Base-by-base conservation (phyloP, 1,140 invertebrate species). In the Euglossa dilemma region DNA sequence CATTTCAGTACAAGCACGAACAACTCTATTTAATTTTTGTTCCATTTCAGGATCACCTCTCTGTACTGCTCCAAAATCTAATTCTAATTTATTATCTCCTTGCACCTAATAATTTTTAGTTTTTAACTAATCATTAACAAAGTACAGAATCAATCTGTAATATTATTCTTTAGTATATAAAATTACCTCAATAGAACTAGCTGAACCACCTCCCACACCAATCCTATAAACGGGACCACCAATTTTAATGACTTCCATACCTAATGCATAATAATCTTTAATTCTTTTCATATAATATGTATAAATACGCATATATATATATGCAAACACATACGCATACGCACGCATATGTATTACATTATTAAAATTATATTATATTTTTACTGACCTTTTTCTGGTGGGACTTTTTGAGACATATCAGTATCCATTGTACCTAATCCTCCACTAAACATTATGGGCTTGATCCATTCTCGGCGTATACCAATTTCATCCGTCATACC, bases 11-110 rank as follows among this genome's bases (percentile, higher is more conserved):
- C 99, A 99, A 7, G 97, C 98, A 85, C 99, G 95, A 1, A 99
- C 97, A 11, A 99, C 96, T 83, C 99, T 95, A 93, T 99, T 99
- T 18, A 99, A 91, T 94, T 99, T 99, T 91, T 99, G 98, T 88
- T 99, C 99, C 99, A 99, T 99, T 95, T 99, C 99, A 3, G 99
- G 97, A 95, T 99, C 99, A 57, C 99, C 98, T 94, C 99, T 95
- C 95, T 99, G 99, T 0, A 99, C 99, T 7, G 99, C 99, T 89
- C 97, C 98, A 91, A 99, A 99, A 94, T 99, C 99, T 9, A 99
- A 92, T 80, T 98, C 97, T 5, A 96, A 95, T 89, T 97, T 97
- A 88, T 98, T 97, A 80, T 98, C 97, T 64, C 97, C 98, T 90
- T 98, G 97, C 7, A 98, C 97, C 94, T 98, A 95, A n/a, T 82